A percentile compares a stretch with the other conserved stretches of the same genome.
Conservation (phyloP, 2,113 vertebrate genomes). For the Bambusicola thoracicus region DNA sequence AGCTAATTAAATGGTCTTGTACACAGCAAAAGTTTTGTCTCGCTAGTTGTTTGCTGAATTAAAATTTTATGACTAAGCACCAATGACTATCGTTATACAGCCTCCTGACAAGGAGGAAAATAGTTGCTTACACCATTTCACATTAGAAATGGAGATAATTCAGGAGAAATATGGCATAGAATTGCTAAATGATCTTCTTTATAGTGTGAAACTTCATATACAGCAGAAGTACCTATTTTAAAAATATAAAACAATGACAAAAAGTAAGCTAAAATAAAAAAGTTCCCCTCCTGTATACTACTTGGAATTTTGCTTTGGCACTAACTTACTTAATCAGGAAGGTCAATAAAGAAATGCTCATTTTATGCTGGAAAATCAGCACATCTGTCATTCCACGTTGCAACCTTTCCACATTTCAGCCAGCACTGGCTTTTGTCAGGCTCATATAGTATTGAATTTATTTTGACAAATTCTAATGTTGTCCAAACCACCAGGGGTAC, state of each 20-base stretch:
- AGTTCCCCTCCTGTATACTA: not conserved
- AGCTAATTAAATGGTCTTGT: not conserved
- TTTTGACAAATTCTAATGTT: not conserved
- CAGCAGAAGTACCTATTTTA: not conserved
- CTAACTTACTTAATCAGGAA: not conserved
- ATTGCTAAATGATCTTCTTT: not conserved
- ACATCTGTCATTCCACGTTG: not conserved
- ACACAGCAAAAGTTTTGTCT: slow-evolving; percentile 12
- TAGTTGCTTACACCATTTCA: not conserved
- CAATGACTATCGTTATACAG: not conserved
- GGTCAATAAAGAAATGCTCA: not conserved
- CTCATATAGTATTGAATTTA: not conserved
- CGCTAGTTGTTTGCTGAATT: not conserved
- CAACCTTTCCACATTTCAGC: not conserved
- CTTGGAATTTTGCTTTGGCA: not conserved
- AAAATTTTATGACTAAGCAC: slow-evolving; percentile 9
- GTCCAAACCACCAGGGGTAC: not conserved
- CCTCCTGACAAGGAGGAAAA: not conserved
- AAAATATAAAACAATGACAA: not conserved
- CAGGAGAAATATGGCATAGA: not conserved
- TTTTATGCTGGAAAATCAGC: not conserved
- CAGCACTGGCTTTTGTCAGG: not conserved
- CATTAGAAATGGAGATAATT: not conserved
- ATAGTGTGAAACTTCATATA: slow-evolving; percentile 3
- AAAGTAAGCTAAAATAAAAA: not conserved